These are phyloP conservation scores for Asbolus verrucosus DNA, from an alignment of 1,140 invertebrate genomes.

Conservation along the genomic window DNA sequence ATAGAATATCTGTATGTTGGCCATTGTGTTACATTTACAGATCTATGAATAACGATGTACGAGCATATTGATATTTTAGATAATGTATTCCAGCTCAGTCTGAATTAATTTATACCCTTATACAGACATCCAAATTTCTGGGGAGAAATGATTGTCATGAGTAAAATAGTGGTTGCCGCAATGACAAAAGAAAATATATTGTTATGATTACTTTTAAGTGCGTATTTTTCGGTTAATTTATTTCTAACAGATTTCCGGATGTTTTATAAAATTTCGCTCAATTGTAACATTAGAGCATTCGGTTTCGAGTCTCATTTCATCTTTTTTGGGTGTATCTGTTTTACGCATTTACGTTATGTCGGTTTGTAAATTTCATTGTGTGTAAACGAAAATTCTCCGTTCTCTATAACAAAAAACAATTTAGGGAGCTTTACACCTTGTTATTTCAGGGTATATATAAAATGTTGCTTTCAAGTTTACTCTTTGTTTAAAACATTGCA, in stretches of 20 bases:
- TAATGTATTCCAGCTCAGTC: not conserved
- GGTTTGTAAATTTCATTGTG: conserved; percentile 37
- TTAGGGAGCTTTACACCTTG: conserved; percentile 33
- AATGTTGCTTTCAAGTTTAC: conserved; percentile 18
- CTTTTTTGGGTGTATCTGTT: conserved; percentile 6
- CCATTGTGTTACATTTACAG: conserved; percentile 1
- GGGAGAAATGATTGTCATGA: not conserved
- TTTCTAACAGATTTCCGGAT: too few species aligned
- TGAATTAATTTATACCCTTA: not conserved
- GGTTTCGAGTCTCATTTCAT: not conserved
- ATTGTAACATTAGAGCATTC: too few species aligned
- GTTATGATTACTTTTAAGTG: too few species aligned
- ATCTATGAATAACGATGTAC: conserved; percentile 12
- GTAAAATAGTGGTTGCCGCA: too few species aligned
- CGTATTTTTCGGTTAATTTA: too few species aligned
- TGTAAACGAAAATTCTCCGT: conserved; percentile 32
- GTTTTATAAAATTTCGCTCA: too few species aligned
- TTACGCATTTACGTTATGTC: conserved; percentile 6
- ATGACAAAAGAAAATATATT: too few species aligned
- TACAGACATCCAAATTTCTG: too few species aligned
- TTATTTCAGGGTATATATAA: conserved; percentile 31
- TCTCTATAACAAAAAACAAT: conserved; percentile 33
- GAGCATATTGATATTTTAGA: conserved; percentile 5
- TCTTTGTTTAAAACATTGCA: conserved; percentile 17
- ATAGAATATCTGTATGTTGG: not conserved